Percentiles rank a stretch among this genome's conserved stretches.
Conservation (phyloP, 2,797 vertebrate genomes). For the Gallirallus australis region DNA sequence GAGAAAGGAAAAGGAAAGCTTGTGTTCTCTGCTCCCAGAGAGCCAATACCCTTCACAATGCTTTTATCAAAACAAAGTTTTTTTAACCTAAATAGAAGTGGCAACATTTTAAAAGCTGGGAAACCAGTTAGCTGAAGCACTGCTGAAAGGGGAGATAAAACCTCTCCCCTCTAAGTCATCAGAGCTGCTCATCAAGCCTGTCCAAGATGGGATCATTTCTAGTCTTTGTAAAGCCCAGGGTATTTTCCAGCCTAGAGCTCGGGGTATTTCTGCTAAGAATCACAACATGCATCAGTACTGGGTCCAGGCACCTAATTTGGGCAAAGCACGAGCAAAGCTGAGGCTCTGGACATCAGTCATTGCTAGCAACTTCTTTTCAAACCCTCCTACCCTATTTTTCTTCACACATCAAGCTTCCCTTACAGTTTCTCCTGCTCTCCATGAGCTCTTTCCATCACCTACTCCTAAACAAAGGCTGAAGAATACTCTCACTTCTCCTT, state of each 20-base stretch:
- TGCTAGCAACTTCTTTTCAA: background rate
- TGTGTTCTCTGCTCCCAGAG: background rate
- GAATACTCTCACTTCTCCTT: background rate
- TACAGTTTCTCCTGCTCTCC: background rate
- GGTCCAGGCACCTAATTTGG: background rate
- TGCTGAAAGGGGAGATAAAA: background rate
- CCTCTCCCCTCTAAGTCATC: background rate
- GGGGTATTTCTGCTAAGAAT: background rate
- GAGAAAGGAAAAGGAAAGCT: background rate
- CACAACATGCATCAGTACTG: fast-evolving
- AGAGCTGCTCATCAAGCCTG: background rate
- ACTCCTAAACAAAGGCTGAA: background rate
- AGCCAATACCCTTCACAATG: background rate
- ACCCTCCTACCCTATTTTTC: background rate
- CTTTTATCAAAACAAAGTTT: background rate
- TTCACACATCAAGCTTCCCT: background rate
- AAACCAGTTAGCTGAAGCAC: background rate
- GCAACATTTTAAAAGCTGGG: background rate
- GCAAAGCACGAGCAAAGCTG: background rate
- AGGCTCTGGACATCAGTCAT: background rate
- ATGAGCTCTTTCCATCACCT: background rate
- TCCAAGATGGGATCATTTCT: fast-evolving
- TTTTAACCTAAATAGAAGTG: background rate
- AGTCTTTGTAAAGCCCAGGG: background rate
- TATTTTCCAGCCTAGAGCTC: background rate